A percentile compares a stretch with the other conserved stretches of the same genome.
phyloP scores from a whole-genome alignment of 2,113 vertebrate species.

The Paramisgurnus dabryanus region DNA sequence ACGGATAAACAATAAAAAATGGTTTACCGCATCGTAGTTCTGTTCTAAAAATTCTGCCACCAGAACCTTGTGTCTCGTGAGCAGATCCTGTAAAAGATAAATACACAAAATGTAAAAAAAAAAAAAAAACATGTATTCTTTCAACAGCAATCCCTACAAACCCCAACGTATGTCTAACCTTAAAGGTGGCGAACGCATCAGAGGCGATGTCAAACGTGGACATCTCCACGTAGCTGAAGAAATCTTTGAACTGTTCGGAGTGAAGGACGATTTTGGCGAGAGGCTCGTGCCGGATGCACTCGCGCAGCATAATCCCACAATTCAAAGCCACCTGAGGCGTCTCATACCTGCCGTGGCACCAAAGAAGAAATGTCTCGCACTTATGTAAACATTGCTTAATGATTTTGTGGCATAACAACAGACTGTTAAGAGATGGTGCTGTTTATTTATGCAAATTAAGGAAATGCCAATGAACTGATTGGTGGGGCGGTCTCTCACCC shows the following conservation, averaged over 20 bases:
- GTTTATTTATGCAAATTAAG: neutral
- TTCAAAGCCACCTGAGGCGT: constrained; percentile 89
- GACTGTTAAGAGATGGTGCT: no score
- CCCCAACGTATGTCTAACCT: constrained; percentile 73
- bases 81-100: constrained; percentile 81
- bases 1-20: neutral
- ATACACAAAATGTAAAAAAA: no score
- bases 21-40: constrained; percentile 88
- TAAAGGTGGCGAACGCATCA: constrained; percentile 97
- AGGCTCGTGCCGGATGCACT: constrained; percentile 94
- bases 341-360: constrained; percentile 82
- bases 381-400: neutral
- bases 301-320: constrained; percentile 96
- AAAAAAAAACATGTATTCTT: no score
- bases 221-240: constrained; percentile 96
- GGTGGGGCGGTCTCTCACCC: constrained; percentile 74
- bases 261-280: constrained; percentile 90
- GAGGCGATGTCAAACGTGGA: constrained; percentile 98
- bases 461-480: neutral
- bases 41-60: constrained; percentile 92
- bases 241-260: constrained; percentile 87
- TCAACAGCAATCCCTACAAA: neutral
- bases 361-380: neutral
- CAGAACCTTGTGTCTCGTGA: constrained; percentile 93
- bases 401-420: neutral